Conservation (phyloP, 2,797 vertebrate genomes). For the Dicrostonyx torquatus region DNA sequence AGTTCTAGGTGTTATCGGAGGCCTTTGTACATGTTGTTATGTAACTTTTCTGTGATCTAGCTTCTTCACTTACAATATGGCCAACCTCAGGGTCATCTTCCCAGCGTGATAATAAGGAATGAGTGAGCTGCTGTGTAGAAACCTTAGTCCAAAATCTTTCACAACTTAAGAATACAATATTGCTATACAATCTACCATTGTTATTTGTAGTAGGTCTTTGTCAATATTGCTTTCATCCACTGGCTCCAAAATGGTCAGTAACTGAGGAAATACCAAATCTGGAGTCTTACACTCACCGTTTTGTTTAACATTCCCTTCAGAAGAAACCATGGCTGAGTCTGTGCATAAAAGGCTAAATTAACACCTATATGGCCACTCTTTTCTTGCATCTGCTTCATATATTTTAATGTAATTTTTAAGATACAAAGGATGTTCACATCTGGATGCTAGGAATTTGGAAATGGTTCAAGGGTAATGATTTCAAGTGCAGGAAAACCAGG, state of each 20-base stretch:
- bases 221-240: not conserved
- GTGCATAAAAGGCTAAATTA: not conserved
- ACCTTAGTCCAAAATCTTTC: not conserved
- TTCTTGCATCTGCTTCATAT: not conserved
- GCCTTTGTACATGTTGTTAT: not conserved
- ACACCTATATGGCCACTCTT: not conserved
- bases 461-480: not conserved
- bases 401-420: slow-evolving; percentile 45
- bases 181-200: not conserved
- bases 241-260: slow-evolving; percentile 6
- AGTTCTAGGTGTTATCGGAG: not conserved
- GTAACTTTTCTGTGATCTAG: not conserved
- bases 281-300: not conserved
- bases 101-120: not conserved
- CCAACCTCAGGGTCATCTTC: not conserved
- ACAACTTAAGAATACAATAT: not conserved
- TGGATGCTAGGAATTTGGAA: slow-evolving; percentile 14
- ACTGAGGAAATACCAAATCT: not conserved
- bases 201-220: slow-evolving; percentile 8
- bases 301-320: not conserved
- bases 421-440: not conserved
- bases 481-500: not conserved
- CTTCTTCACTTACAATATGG: slow-evolving; percentile 3
- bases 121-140: not conserved
- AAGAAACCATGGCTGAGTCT: not conserved